These are phyloP conservation scores for Pyrgus malvae DNA, from an alignment of 2,888 invertebrate species.

Conservation along the genomic window DNA sequence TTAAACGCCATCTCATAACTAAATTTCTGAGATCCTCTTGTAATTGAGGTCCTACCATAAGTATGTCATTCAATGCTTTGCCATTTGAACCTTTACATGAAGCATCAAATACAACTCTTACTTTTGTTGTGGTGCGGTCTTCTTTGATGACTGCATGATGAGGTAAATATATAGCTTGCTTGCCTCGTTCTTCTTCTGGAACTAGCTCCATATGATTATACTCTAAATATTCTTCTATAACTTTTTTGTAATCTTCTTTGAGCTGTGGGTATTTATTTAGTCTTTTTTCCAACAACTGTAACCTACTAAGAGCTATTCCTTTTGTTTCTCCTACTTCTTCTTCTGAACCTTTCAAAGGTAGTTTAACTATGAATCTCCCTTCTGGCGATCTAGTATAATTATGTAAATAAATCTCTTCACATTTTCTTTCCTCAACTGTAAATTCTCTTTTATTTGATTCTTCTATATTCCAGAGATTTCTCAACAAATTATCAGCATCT, in stretches of 20 bases:
- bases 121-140: constrained; percentile 2
- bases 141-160: constrained; percentile 17
- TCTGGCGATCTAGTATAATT: too few species aligned
- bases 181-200: background rate
- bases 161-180: constrained; percentile 10
- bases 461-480: too few species aligned
- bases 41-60: constrained; percentile 11
- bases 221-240: background rate
- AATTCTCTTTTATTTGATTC: background rate
- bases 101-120: constrained; percentile 11
- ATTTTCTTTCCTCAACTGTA: background rate
- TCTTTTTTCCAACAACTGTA: too few species aligned
- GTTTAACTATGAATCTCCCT: too few species aligned
- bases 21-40: constrained; percentile 22
- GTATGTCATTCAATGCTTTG: constrained; percentile 7
- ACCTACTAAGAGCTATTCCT: too few species aligned
- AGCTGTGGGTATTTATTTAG: background rate
- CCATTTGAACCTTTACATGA: constrained; percentile 6
- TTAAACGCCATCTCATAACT: constrained; percentile 19
- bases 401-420: too few species aligned
- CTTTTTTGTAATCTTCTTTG: background rate
- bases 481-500: too few species aligned
- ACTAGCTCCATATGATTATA: background rate
- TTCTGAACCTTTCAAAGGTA: too few species aligned
- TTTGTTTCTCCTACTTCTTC: too few species aligned